A percentile compares a stretch with the other conserved stretches of the same genome.
Evolutionary conservation across 2,113 vertebrate genomes (phyloP).

Genomic region (Peromyscus leucopus): DNA sequence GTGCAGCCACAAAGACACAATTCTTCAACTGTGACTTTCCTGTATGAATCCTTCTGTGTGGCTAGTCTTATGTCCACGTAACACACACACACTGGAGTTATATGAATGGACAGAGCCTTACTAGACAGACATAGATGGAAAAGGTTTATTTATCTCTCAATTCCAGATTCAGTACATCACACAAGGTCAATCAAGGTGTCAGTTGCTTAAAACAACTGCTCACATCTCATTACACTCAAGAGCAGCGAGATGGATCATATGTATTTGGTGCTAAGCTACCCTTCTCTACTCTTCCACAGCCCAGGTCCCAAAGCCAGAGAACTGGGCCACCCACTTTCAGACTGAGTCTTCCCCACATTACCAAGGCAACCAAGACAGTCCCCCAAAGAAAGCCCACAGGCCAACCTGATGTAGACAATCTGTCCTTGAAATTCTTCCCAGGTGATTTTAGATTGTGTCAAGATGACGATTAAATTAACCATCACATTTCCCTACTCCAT

Average conservation of each 20-base stretch:
- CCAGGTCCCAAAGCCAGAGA: not conserved
- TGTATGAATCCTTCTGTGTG: not conserved
- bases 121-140: not conserved
- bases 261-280: not conserved
- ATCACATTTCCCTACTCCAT: not conserved
- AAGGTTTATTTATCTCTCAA: not conserved
- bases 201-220: not conserved
- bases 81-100: not conserved
- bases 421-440: not conserved
- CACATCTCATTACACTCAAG: not conserved
- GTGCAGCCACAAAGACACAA: not conserved
- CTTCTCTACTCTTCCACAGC: not conserved
- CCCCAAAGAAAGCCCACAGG: not conserved
- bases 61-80: not conserved
- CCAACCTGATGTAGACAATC: not conserved
- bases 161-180: not conserved
- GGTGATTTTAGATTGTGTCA: not conserved
- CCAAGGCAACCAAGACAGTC: not conserved
- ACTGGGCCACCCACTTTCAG: not conserved
- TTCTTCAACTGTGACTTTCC: not conserved
- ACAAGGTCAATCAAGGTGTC: not conserved
- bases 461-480: not conserved
- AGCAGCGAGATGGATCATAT: not conserved
- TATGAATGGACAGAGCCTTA: not conserved
- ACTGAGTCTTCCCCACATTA: not conserved